Evolutionary conservation across 2,797 vertebrate genomes (phyloP).

Genomic region (Parotocinclus haroldoi): DNA sequence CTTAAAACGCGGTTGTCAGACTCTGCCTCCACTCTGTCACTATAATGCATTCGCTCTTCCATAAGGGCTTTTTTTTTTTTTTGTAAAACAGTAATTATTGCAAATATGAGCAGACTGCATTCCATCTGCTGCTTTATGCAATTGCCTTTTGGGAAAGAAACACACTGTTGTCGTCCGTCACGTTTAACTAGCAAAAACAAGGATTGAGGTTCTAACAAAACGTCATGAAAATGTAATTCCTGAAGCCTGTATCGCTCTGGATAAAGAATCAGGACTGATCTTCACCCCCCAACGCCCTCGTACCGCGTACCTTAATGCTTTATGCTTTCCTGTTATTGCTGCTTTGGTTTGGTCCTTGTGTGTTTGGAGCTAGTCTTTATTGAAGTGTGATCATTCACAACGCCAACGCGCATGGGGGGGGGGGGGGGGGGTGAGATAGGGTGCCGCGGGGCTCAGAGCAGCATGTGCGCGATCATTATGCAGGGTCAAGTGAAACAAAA

Average conservation of each 20-base stretch:
- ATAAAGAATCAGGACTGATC: no score
- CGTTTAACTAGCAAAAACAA: background rate
- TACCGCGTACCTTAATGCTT: no score
- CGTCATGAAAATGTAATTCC: no score
- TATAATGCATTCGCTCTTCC: background rate
- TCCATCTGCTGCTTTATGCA: constrained; percentile 26
- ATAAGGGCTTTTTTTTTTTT: background rate
- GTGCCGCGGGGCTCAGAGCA: constrained; percentile 55
- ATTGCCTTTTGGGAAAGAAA: background rate
- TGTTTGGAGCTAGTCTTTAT: background rate
- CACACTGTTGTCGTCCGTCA: constrained; percentile 10
- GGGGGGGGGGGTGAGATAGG: no score
- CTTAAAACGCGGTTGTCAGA: no score
- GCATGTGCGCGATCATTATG: constrained; percentile 35
- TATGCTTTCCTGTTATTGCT: no score
- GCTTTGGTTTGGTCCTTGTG: no score
- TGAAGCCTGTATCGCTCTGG: no score
- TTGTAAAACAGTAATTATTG: background rate
- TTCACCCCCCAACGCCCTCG: no score
- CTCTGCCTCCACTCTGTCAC: background rate
- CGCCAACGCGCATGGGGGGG: constrained; percentile 58
- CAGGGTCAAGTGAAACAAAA: background rate
- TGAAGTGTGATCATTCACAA: constrained; percentile 40
- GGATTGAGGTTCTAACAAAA: no score
- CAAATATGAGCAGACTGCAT: background rate